Evolutionary conservation across 2,888 invertebrate genomes (phyloP).

Genomic region (Andrena minutula): DNA sequence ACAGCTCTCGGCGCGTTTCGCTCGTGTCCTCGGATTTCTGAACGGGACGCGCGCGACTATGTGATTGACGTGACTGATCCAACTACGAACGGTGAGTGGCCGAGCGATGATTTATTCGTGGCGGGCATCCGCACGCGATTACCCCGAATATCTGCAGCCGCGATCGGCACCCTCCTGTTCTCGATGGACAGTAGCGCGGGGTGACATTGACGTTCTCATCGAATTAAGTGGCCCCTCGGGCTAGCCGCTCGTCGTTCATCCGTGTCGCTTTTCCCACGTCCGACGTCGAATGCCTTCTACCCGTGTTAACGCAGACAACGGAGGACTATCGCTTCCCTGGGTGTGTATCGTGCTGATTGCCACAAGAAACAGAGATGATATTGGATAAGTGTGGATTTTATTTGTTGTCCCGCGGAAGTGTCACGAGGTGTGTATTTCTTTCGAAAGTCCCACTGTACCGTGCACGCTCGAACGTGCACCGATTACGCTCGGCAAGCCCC

Average conservation of each 20-base stretch:
- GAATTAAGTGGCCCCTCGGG: constrained; percentile 32
- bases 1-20: constrained; percentile 54
- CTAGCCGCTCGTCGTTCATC: neutral
- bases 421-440: constrained; percentile 58
- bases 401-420: constrained; percentile 58
- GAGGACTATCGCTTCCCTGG: constrained; percentile 15
- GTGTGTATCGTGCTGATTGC: constrained; percentile 21
- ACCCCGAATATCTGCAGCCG: constrained; percentile 12
- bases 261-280: neutral
- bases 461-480: constrained; percentile 39
- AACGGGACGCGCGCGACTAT: constrained; percentile 47
- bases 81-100: constrained; percentile 41
- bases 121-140: neutral
- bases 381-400: constrained; percentile 49
- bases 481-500: constrained; percentile 19
- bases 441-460: constrained; percentile 50
- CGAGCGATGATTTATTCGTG: constrained; percentile 29
- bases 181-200: constrained; percentile 38
- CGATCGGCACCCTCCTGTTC: constrained; percentile 39
- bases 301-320: constrained; percentile 21
- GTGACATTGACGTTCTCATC: constrained; percentile 58
- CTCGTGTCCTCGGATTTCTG: constrained; percentile 37
- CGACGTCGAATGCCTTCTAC: constrained; percentile 12
- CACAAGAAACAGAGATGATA: constrained; percentile 32
- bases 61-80: constrained; percentile 48